Evolutionary conservation across 2,888 invertebrate genomes (phyloP), one percentile per base, ranked within the genome.

Genomic region (Dryococelus australis): DNA sequence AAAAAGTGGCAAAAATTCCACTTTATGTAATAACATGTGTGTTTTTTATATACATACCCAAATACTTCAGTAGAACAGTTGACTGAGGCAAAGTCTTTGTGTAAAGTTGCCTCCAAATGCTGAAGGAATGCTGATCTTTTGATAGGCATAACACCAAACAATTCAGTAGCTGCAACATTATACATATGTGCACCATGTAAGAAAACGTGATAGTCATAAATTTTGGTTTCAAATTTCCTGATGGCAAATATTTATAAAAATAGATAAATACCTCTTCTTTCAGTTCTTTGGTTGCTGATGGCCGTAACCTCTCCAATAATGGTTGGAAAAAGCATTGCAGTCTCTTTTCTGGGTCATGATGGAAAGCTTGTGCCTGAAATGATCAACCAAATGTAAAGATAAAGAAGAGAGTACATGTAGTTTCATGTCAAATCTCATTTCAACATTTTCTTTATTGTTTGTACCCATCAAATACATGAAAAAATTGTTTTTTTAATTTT

Each of bases 51-150:
- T 80, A 90, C 90, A 90, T 88, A 92, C 93, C 90, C 78, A 94
- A 91, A 89, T 93, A 92, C 86, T 92, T 93, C 65, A 97, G 93
- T 85, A 97, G 92, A 35, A 95, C 93, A 79, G 95, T 95, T 28
- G 96, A 96, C 90, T 95, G 95, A 88, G 94, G 93, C 35, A 95
- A 93, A 90, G 96, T 94, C 91, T 95, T 95, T 51, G 94, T 92
- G 92, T 96, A 96, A 86, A 95, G 92, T 90, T 95, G 95, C 90
- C 94, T 93, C 97, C 96, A 97, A 0, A 94, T 93, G 85, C 94
- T 94, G 90, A 95, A 95, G 90, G 95, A 95, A 0, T 94, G 94
- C 88, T 94, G 94, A 89, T 97, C 96, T 86, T 93, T 92, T 43
- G 91, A 91, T 80, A 97, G 92, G 91, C 96, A 95, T 88, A 94